Conservation (phyloP, 2,113 vertebrate species). For the Aspidoscelis tigris region DNA sequence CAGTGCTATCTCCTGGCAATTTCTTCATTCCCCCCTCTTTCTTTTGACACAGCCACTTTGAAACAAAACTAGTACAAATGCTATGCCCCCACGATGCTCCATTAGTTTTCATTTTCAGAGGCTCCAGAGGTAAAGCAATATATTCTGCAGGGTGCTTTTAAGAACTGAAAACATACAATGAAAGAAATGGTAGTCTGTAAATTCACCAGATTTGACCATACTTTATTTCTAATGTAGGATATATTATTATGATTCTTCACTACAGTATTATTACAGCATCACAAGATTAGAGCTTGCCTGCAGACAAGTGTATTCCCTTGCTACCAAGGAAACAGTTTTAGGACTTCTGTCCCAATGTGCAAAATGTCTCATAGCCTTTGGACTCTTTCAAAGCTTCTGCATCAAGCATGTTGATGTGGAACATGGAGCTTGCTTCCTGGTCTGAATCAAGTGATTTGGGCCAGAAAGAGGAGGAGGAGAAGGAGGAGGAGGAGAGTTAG, state of each 20-base stretch:
- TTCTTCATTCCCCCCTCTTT: not conserved
- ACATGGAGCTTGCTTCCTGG: too few species aligned
- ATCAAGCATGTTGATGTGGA: too few species aligned
- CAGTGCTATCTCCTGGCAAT: not conserved
- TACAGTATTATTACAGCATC: too few species aligned
- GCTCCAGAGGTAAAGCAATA: not conserved
- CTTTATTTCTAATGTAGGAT: not conserved
- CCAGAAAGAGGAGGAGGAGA: too few species aligned
- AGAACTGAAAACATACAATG: not conserved
- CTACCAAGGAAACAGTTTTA: not conserved
- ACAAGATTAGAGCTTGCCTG: not conserved
- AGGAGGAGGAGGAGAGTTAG: too few species aligned
- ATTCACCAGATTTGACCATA: not conserved
- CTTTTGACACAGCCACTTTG: not conserved
- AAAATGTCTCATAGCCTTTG: not conserved
- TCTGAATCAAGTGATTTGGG: too few species aligned
- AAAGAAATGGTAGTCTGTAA: not conserved
- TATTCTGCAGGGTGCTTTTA: constrained; percentile 1
- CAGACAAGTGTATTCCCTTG: not conserved
- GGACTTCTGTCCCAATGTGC: not conserved
- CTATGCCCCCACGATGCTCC: not conserved
- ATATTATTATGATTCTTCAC: not conserved
- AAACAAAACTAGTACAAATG: not conserved
- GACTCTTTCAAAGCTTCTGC: too few species aligned
- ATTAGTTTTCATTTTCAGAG: not conserved